A percentile compares a stretch with the other conserved stretches of the same genome.
Conservation (phyloP, 2,113 vertebrate genomes). For the Phaetusa simplex region DNA sequence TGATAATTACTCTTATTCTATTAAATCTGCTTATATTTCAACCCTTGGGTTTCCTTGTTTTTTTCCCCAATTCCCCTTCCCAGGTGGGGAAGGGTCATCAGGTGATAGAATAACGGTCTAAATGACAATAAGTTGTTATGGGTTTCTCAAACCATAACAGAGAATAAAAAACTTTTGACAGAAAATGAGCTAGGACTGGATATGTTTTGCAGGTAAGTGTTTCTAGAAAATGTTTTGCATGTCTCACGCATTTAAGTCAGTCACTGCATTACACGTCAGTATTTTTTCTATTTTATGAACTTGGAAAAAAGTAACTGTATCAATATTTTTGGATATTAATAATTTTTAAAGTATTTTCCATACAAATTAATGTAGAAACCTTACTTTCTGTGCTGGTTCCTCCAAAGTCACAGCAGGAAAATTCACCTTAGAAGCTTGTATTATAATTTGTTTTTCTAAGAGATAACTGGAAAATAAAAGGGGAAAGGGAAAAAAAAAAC, state of each 20-base stretch:
- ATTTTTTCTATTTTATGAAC: background rate
- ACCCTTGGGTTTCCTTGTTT: too few relatives aligned
- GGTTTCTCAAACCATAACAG: background rate
- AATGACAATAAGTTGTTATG: background rate
- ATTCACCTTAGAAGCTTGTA: slow-evolving; percentile 75
- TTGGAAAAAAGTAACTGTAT: background rate
- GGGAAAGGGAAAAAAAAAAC: background rate
- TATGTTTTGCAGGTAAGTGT: background rate
- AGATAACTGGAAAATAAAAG: slow-evolving; percentile 79
- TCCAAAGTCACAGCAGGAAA: slow-evolving; percentile 71
- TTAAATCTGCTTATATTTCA: too few relatives aligned
- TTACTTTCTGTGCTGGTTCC: slow-evolving; percentile 54
- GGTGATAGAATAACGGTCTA: background rate
- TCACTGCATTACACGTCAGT: background rate
- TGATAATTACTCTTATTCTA: too few relatives aligned
- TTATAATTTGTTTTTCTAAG: slow-evolving; percentile 70
- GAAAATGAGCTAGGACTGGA: background rate
- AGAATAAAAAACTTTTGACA: background rate
- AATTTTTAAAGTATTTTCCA: background rate
- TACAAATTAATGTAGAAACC: background rate
- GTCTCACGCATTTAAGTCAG: background rate
- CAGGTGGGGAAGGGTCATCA: background rate
- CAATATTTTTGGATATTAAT: background rate
- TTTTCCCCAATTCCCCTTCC: background rate
- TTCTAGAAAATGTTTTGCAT: background rate